Evolutionary conservation across 2,113 vertebrate species (phyloP).

Genomic region (Nibea coibor): DNA sequence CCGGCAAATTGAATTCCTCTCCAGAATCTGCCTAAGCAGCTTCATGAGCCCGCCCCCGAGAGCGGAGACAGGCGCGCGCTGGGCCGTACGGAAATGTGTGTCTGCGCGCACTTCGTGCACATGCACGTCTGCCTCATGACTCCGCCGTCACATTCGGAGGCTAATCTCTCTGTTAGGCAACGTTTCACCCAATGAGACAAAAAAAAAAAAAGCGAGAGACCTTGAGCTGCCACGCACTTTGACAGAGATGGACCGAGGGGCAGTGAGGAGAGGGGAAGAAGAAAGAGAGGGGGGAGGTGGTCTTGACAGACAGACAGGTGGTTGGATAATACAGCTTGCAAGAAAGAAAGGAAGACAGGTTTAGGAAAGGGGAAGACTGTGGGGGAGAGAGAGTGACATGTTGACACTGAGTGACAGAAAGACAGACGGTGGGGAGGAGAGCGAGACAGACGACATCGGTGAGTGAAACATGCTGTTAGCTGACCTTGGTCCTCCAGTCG

Average conservation of each 20-base stretch:
- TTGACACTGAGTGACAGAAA: slow-evolving; percentile 59
- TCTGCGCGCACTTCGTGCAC: background rate
- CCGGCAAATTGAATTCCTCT: slow-evolving; percentile 72
- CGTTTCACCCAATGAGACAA: slow-evolving; percentile 22
- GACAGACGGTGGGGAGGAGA: slow-evolving; percentile 33
- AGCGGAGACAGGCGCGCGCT: background rate
- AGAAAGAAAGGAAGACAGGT: slow-evolving; percentile 55
- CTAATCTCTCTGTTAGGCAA: slow-evolving; percentile 51
- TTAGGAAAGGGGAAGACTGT: slow-evolving; percentile 18
- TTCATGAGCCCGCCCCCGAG: slow-evolving; percentile 20
- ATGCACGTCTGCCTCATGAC: slow-evolving; percentile 36
- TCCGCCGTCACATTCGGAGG: slow-evolving; percentile 61
- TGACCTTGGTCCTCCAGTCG: slow-evolving; percentile 58
- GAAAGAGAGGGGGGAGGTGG: background rate
- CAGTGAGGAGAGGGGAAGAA: slow-evolving; percentile 17
- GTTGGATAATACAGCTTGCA: slow-evolving; percentile 19
- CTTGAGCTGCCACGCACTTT: slow-evolving; percentile 60
- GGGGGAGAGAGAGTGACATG: background rate
- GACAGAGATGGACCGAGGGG: slow-evolving; percentile 52
- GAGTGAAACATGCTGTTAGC: slow-evolving; percentile 64
- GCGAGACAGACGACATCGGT: slow-evolving; percentile 35
- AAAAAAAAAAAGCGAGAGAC: slow-evolving; percentile 33
- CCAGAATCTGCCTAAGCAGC: slow-evolving; percentile 66
- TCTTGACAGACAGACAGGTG: slow-evolving; percentile 48
- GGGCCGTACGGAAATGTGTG: slow-evolving; percentile 3